Evolutionary conservation across 2,797 vertebrate species (phyloP).

Genomic region (Eutrigla gurnardus): DNA sequence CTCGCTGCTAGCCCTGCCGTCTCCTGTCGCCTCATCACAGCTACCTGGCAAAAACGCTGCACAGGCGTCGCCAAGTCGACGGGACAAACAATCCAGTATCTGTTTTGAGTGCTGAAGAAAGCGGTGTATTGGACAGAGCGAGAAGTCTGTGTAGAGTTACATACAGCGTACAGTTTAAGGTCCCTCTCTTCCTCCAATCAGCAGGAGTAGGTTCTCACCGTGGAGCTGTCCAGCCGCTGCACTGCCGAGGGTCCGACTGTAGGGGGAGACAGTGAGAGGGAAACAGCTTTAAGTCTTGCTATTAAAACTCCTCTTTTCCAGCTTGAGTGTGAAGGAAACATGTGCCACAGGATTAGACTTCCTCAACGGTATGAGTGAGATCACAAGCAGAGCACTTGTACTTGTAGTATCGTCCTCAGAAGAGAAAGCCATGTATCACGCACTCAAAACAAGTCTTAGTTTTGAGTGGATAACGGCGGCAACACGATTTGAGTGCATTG

Average conservation of each 20-base stretch:
- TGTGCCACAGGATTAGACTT: conserved; percentile 35
- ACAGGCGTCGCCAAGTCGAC: conserved; percentile 20
- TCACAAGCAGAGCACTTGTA: conserved; percentile 33
- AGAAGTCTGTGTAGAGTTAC: conserved; percentile 81
- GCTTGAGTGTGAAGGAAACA: conserved; percentile 30
- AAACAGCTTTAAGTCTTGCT: neutral
- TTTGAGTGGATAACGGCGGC: conserved; percentile 58
- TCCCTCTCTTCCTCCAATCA: conserved; percentile 91
- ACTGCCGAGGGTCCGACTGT: conserved; percentile 93
- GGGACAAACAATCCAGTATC: conserved; percentile 19
- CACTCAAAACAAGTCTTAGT: conserved; percentile 52
- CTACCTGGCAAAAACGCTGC: conserved; percentile 38
- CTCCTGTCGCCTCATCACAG: conserved; percentile 40
- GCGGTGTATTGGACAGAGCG: conserved; percentile 49
- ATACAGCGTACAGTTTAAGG: conserved; percentile 90
- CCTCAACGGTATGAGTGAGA: conserved; percentile 30
- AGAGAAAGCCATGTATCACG: conserved; percentile 44
- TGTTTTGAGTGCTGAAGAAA: conserved; percentile 40
- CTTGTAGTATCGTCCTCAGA: conserved; percentile 39
- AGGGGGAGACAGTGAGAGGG: conserved; percentile 74
- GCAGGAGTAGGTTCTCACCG: conserved; percentile 99
- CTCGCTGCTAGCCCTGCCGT: conserved; percentile 7
- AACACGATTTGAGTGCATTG: conserved; percentile 29
- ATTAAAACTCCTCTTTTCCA: neutral
- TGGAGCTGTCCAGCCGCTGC: conserved; percentile 99